Conservation (phyloP, 2,888 invertebrate genomes). For the Drosophila trichaetosa region DNA sequence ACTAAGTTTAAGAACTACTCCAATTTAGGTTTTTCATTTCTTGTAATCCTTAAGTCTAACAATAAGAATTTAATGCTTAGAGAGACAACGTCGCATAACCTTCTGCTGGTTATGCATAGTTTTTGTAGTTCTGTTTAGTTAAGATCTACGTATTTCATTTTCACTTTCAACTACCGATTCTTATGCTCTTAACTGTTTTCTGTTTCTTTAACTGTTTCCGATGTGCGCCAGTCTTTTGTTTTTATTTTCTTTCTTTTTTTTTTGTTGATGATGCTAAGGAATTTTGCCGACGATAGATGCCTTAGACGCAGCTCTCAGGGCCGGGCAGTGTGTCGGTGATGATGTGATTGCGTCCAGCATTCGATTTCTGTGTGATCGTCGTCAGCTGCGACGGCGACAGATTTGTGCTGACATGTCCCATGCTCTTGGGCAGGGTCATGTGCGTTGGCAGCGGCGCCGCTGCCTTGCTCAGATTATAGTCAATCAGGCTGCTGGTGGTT, state of each 20-base stretch:
- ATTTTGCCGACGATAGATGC: conserved; percentile 33
- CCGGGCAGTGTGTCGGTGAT: conserved; percentile 94
- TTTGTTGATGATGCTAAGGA: conserved; percentile 51
- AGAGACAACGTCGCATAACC: conserved; percentile 36
- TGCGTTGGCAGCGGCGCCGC: conserved; percentile 64
- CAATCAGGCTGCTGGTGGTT: conserved; percentile 83
- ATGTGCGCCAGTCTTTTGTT: conserved; percentile 81
- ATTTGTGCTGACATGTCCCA: conserved; percentile 69
- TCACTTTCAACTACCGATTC: conserved; percentile 13
- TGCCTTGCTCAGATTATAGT: conserved; percentile 83
- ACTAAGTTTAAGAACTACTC: conserved; percentile 54
- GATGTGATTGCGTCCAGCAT: conserved; percentile 89
- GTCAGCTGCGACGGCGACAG: conserved; percentile 73
- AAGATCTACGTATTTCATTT: conserved; percentile 27
- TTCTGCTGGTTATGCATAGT: conserved; percentile 47
- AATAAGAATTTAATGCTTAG: conserved; percentile 50
- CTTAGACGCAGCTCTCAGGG: conserved; percentile 95
- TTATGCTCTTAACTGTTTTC: conserved; percentile 32
- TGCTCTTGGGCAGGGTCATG: conserved; percentile 81
- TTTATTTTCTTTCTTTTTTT: not conserved
- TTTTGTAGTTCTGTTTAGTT: conserved; percentile 17
- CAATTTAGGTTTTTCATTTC: conserved; percentile 1
- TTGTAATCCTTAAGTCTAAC: conserved; percentile 43
- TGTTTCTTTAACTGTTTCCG: conserved; percentile 48
- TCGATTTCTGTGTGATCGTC: conserved; percentile 83